These are phyloP conservation scores for Cacoxenus indagator DNA, from an alignment of 2,888 invertebrate genomes.

Conservation along the genomic window DNA sequence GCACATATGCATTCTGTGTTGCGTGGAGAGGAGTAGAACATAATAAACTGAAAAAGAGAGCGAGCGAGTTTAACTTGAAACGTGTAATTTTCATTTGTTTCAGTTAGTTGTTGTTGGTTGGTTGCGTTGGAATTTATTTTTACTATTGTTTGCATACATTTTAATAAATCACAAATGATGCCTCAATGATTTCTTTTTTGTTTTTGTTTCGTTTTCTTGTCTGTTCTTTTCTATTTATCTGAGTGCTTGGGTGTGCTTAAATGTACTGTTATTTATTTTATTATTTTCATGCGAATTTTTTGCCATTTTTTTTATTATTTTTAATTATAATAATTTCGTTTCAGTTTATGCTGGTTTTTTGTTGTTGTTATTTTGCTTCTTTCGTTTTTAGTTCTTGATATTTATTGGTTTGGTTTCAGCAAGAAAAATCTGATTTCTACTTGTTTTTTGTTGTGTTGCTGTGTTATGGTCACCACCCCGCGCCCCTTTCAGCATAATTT, in stretches of 20 bases:
- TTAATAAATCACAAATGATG: conserved; percentile 47
- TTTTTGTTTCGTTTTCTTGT: too few species aligned
- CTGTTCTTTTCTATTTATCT: conserved; percentile 35
- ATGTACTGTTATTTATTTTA: conserved; percentile 13
- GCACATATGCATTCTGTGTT: too few species aligned
- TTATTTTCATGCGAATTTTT: conserved; percentile 5
- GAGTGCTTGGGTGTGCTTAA: neutral
- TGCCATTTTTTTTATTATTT: neutral
- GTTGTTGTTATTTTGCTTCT: neutral
- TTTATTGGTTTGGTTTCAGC: neutral
- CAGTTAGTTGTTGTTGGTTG: conserved; percentile 5
- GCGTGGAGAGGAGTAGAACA: neutral
- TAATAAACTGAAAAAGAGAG: neutral
- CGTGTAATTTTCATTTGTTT: conserved; percentile 16
- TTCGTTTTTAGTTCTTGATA: neutral
- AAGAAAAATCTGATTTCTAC: neutral
- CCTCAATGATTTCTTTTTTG: conserved; percentile 23
- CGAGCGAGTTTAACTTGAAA: conserved; percentile 15
- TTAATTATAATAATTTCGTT: neutral
- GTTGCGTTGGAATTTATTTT: neutral
- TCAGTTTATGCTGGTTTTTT: neutral
- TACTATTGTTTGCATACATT: conserved; percentile 40
- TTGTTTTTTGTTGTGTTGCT: neutral
- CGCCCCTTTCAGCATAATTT: too few species aligned
- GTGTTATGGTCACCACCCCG: too few species aligned